A percentile compares a stretch with the other conserved stretches of the same genome.
Conservation (phyloP, 2,888 invertebrate genomes). For the Agrotis ipsilon region DNA sequence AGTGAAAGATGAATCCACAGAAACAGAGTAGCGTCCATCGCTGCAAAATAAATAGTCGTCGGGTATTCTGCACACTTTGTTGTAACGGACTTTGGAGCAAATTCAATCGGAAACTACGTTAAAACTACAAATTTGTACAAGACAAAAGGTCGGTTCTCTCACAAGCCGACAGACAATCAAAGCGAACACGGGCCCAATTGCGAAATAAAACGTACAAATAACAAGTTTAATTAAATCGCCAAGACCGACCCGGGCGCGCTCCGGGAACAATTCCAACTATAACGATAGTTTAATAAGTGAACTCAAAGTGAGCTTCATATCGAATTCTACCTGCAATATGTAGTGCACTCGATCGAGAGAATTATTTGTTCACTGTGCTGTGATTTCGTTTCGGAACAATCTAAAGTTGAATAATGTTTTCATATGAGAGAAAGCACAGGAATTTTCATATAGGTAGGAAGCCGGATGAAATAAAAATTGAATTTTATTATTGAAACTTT, state of each 20-base stretch:
- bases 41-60: conserved; percentile 58
- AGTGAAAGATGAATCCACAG: conserved; percentile 70
- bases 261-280: conserved; percentile 84
- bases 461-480: conserved; percentile 16
- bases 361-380: conserved; percentile 73
- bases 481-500: conserved; percentile 33
- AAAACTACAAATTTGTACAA: conserved; percentile 66
- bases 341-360: conserved; percentile 77
- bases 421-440: conserved; percentile 25
- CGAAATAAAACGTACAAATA: conserved; percentile 90
- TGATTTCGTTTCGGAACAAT: conserved; percentile 64
- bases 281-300: conserved; percentile 89
- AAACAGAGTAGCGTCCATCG: conserved; percentile 61
- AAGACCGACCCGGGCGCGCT: conserved; percentile 77
- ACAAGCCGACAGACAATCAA: conserved; percentile 84
- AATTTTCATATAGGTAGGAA: conserved; percentile 31
- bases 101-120: conserved; percentile 70
- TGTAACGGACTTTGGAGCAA: conserved; percentile 61
- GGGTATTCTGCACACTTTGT: conserved; percentile 51
- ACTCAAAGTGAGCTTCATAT: conserved; percentile 85
- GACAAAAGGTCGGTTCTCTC: conserved; percentile 77
- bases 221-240: conserved; percentile 91
- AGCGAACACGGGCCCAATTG: conserved; percentile 84
- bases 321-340: conserved; percentile 79
- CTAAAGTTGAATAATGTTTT: conserved; percentile 52